Percentiles rank a stretch among this genome's conserved stretches.
phyloP scores from a whole-genome alignment of 2,113 vertebrate species.

The Nerophis lumbriciformis region DNA sequence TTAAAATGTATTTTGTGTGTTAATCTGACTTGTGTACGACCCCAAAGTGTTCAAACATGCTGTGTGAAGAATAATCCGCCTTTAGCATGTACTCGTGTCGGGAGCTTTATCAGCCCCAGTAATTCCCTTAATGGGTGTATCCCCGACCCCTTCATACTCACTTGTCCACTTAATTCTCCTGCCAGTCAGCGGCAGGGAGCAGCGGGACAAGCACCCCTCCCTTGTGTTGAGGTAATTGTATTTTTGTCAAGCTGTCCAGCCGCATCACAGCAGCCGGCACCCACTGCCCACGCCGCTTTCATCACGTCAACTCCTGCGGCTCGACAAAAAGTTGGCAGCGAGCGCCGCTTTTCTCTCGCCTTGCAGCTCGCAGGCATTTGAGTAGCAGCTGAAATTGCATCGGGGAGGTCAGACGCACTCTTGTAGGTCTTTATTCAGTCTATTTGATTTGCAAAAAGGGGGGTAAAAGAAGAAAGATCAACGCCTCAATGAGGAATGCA shows the following conservation, averaged over 20 bases:
- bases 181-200: conserved; percentile 24
- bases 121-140: conserved; percentile 11
- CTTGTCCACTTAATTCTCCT: conserved; percentile 27
- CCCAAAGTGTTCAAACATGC: not conserved
- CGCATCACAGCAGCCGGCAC: conserved; percentile 39
- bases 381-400: conserved; percentile 13
- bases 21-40: conserved; percentile 1
- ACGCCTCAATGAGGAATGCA: conserved; percentile 16
- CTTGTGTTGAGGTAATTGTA: conserved; percentile 51
- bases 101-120: not conserved
- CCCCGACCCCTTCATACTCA: conserved; percentile 1
- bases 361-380: conserved; percentile 1
- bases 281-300: conserved; percentile 34
- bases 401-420: conserved; percentile 16
- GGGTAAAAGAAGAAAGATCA: conserved; percentile 1
- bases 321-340: conserved; percentile 18
- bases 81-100: not conserved
- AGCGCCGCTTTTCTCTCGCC: conserved; percentile 12
- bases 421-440: conserved; percentile 9
- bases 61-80: conserved; percentile 1
- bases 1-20: not conserved
- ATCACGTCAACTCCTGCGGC: conserved; percentile 30
- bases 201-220: conserved; percentile 15
- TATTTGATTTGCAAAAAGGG: conserved; percentile 4
- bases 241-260: conserved; percentile 57